Evolutionary conservation across 2,113 vertebrate genomes (phyloP).

Genomic region (Martes martes): DNA sequence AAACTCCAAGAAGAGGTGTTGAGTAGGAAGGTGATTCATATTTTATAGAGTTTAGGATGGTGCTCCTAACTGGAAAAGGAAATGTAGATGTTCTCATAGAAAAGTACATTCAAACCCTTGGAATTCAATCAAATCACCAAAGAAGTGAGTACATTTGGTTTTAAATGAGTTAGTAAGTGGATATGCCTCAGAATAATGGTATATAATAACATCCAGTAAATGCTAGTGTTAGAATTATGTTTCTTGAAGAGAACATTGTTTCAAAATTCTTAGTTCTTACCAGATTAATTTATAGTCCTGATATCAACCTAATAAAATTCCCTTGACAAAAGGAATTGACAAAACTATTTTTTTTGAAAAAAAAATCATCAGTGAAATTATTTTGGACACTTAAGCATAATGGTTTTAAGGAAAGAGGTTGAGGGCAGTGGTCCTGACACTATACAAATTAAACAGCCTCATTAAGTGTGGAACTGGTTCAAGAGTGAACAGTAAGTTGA

Average conservation of each 20-base stretch:
- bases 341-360: not conserved
- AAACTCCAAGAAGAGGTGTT: not conserved
- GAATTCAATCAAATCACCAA: not conserved
- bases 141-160: not conserved
- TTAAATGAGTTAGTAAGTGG: not conserved
- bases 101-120: not conserved
- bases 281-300: not conserved
- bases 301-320: not conserved
- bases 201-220: not conserved
- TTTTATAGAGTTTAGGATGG: not conserved
- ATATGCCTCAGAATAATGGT: not conserved
- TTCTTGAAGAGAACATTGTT: not conserved
- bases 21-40: not conserved
- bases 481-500: not conserved
- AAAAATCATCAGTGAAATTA: not conserved
- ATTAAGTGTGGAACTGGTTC: not conserved
- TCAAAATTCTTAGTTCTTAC: not conserved
- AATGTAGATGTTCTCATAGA: not conserved
- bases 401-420: not conserved
- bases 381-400: not conserved
- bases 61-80: not conserved
- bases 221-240: not conserved
- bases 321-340: not conserved
- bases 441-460: not conserved
- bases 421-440: not conserved